Evolutionary conservation across 2,113 vertebrate genomes (phyloP).

Genomic region (Epinephelus fuscoguttatus): DNA sequence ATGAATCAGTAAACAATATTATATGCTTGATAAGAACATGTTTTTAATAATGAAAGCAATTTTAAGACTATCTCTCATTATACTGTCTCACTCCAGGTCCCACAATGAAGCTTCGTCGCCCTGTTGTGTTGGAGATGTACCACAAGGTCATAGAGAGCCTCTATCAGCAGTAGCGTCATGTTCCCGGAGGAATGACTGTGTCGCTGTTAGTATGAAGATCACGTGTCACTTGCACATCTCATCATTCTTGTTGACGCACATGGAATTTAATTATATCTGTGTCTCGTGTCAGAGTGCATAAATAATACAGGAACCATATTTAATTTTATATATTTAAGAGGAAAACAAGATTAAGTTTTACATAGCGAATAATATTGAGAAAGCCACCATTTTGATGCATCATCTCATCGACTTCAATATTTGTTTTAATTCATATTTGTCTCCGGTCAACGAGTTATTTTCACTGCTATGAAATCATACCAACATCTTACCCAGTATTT

Average conservation of each 20-base stretch:
- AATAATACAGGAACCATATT: conserved; percentile 17
- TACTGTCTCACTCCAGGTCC: conserved; percentile 83
- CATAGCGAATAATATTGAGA: background rate
- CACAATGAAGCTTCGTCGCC: conserved; percentile 90
- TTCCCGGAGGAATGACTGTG: background rate
- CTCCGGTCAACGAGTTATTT: background rate
- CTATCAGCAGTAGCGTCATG: conserved; percentile 75
- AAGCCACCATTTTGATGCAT: background rate
- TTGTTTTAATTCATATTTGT: background rate
- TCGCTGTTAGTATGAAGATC: conserved; percentile 7
- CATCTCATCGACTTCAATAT: background rate
- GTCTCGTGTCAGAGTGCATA: conserved; percentile 29
- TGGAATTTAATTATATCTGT: conserved; percentile 11
- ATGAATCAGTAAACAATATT: too few species aligned
- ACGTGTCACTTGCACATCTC: background rate
- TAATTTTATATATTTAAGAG: background rate
- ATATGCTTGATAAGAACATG: background rate
- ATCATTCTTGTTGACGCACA: background rate
- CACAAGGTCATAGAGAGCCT: conserved; percentile 84
- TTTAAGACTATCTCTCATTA: background rate
- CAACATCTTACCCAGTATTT: background rate
- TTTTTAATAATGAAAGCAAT: background rate
- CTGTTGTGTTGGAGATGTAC: conserved; percentile 86
- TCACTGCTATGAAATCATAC: background rate
- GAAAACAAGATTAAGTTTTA: background rate